Evolutionary conservation across 2,113 vertebrate genomes (phyloP).

Genomic region (Chrysochloris asiatica): DNA sequence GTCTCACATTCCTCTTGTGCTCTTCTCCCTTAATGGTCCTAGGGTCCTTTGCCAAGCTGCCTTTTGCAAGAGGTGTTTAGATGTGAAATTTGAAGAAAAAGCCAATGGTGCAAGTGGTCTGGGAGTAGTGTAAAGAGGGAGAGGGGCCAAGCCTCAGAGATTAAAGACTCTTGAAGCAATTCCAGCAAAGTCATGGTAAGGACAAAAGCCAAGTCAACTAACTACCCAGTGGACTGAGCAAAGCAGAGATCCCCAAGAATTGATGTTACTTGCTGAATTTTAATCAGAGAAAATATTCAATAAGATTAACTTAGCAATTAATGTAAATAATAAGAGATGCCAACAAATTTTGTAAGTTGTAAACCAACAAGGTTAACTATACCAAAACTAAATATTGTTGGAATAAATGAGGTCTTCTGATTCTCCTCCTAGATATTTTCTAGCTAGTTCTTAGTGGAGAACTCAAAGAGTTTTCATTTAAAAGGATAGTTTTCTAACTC

Average conservation of each 20-base stretch:
- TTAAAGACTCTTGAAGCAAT: not conserved
- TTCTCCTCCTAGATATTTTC: not conserved
- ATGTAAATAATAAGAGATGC: not conserved
- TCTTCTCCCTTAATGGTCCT: no score
- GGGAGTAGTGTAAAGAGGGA: not conserved
- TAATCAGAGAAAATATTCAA: not conserved
- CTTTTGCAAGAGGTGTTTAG: slow-evolving; percentile 4
- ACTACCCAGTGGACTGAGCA: not conserved
- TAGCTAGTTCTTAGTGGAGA: not conserved
- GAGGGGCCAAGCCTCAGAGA: not conserved
- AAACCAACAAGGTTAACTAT: not conserved
- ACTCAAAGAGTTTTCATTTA: not conserved
- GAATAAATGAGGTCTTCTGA: not conserved
- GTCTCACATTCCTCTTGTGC: no score
- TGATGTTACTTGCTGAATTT: not conserved
- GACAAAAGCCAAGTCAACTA: not conserved
- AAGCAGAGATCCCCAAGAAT: not conserved
- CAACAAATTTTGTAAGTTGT: not conserved
- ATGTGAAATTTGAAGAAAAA: not conserved
- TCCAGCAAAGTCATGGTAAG: not conserved
- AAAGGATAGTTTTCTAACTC: slow-evolving; percentile 11
- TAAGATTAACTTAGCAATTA: not conserved
- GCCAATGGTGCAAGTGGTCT: not conserved
- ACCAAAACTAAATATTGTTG: not conserved
- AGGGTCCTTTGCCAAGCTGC: no score